Evolutionary conservation across 2,888 invertebrate species (phyloP).

Genomic region (Tethea ocularis): DNA sequence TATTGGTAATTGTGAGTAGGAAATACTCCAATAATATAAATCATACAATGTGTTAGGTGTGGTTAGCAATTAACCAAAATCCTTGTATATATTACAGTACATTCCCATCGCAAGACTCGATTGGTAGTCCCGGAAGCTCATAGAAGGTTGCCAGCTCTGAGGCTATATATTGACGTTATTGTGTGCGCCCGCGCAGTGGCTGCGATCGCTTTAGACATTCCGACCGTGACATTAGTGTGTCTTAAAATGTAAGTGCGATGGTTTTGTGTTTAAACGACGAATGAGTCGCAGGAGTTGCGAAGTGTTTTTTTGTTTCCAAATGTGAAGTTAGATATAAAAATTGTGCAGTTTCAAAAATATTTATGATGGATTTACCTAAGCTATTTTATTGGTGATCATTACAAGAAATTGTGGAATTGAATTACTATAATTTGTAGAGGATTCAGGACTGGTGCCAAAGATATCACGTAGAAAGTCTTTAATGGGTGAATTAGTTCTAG

Average conservation of each 20-base stretch:
- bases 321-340: not conserved
- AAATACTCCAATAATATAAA: not conserved
- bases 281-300: not conserved
- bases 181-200: conserved; percentile 67
- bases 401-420: too few relatives aligned
- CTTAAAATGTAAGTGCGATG: conserved; percentile 51
- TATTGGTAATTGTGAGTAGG: not conserved
- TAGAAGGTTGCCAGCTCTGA: conserved; percentile 64
- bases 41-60: not conserved
- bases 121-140: conserved; percentile 66
- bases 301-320: not conserved
- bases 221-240: conserved; percentile 51
- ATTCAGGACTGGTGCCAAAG: too few relatives aligned
- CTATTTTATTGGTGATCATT: too few relatives aligned
- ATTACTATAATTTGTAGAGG: too few relatives aligned
- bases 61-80: not conserved
- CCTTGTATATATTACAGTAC: conserved; percentile 1
- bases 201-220: conserved; percentile 34
- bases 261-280: conserved; percentile 9
- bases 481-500: too few relatives aligned
- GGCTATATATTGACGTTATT: conserved; percentile 64
- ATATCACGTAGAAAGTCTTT: too few relatives aligned
- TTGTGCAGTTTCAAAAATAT: conserved; percentile 3
- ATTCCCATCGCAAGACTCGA: conserved; percentile 35
- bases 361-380: not conserved